These are phyloP conservation scores for Drosophila novamexicana DNA, from an alignment of 1,140 invertebrate genomes.

Conservation along the genomic window DNA sequence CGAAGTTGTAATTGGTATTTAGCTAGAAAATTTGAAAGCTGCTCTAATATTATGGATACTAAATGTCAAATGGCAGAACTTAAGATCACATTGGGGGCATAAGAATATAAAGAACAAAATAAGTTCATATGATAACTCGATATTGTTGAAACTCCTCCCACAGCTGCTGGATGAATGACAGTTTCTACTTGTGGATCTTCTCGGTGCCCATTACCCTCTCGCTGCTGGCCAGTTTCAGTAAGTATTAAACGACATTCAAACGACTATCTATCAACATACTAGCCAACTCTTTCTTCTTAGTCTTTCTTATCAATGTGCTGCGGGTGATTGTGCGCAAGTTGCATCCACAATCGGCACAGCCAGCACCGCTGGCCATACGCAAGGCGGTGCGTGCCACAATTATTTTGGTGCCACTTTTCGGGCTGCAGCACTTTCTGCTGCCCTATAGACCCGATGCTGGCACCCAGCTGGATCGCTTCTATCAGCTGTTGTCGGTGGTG, in stretches of 20 bases:
- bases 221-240: slow-evolving; percentile 86
- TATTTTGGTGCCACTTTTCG: slow-evolving; percentile 90
- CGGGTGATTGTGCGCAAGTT: slow-evolving; percentile 93
- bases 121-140: too few relatives aligned
- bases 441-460: slow-evolving; percentile 90
- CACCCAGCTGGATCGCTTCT: slow-evolving; percentile 88
- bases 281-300: slow-evolving; percentile 85
- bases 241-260: background rate
- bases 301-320: slow-evolving; percentile 94
- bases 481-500: slow-evolving; percentile 91
- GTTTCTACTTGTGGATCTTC: slow-evolving; percentile 89
- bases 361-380: slow-evolving; percentile 84
- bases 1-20: too few relatives aligned
- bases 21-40: too few relatives aligned
- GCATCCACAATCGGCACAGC: slow-evolving; percentile 87
- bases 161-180: slow-evolving; percentile 93
- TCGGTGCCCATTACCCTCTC: slow-evolving; percentile 90
- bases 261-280: too few relatives aligned
- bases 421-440: slow-evolving; percentile 91
- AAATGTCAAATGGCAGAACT: too few relatives aligned
- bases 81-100: too few relatives aligned
- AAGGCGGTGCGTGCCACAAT: slow-evolving; percentile 89
- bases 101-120: background rate
- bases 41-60: too few relatives aligned
- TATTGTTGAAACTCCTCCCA: background rate